A percentile compares a stretch with the other conserved stretches of the same genome.
phyloP scores from a whole-genome alignment of 2,888 invertebrate species.

The Endotricha flammealis region DNA sequence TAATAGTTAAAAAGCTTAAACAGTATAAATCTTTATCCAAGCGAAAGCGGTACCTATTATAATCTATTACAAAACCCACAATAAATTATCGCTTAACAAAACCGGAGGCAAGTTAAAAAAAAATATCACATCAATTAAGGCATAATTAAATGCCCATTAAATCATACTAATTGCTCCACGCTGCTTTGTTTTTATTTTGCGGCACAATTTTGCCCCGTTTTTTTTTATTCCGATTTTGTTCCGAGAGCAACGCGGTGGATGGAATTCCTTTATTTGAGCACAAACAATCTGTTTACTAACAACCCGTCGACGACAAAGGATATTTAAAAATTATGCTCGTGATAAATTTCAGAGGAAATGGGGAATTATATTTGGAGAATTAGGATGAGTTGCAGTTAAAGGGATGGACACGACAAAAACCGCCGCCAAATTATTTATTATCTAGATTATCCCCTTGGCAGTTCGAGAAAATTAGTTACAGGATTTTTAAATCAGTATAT shows the following conservation, averaged over 20 bases:
- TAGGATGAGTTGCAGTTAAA: slow-evolving; percentile 10
- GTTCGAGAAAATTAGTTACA: too few relatives aligned
- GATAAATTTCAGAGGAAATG: slow-evolving; percentile 54
- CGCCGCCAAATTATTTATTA: slow-evolving; percentile 15
- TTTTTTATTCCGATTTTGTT: slow-evolving; percentile 37
- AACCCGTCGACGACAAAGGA: slow-evolving; percentile 62
- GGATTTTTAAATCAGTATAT: too few relatives aligned
- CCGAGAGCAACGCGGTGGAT: slow-evolving; percentile 51
- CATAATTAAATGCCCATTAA: slow-evolving; percentile 73
- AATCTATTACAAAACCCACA: slow-evolving; percentile 11
- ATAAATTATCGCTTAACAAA: slow-evolving; percentile 22
- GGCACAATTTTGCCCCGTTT: slow-evolving; percentile 47
- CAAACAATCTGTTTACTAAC: slow-evolving; percentile 71
- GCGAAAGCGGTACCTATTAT: neutral
- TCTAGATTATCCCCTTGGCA: too few relatives aligned
- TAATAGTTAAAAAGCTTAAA: too few relatives aligned
- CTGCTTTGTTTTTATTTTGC: slow-evolving; percentile 69
- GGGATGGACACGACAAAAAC: slow-evolving; percentile 7
- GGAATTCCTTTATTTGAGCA: slow-evolving; percentile 71
- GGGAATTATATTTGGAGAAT: slow-evolving; percentile 29
- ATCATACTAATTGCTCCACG: slow-evolving; percentile 70
- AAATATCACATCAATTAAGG: slow-evolving; percentile 67
- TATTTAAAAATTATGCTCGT: slow-evolving; percentile 65
- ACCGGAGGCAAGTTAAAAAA: slow-evolving; percentile 42
- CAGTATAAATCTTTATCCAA: neutral